Conservation (phyloP, 2,888 invertebrate genomes). For the Frankliniella fusca region DNA sequence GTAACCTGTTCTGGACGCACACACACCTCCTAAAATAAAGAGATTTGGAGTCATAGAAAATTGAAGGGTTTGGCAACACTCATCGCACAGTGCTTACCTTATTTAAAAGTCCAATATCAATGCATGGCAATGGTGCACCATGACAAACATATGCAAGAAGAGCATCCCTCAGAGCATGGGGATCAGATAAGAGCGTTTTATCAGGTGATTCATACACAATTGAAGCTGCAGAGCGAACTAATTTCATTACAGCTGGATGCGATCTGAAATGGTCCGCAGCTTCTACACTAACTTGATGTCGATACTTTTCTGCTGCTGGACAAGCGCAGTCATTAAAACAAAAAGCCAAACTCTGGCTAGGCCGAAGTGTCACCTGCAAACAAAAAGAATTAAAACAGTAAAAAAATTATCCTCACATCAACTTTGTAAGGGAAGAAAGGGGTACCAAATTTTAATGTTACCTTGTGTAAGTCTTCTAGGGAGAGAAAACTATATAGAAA, state of each 20-base stretch:
- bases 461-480: constrained; percentile 55
- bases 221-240: constrained; percentile 62
- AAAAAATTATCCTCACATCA: not conserved
- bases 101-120: constrained; percentile 47
- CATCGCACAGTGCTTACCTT: not conserved
- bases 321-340: constrained; percentile 85
- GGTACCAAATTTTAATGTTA: not conserved
- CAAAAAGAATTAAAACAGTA: not conserved
- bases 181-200: constrained; percentile 58
- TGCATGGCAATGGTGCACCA: constrained; percentile 72
- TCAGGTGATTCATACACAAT: constrained; percentile 64
- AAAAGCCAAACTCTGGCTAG: constrained; percentile 76
- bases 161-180: constrained; percentile 72
- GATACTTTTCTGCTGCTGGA: constrained; percentile 60
- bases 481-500: constrained; percentile 69
- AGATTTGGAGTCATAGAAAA: not conserved
- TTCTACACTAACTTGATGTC: constrained; percentile 50
- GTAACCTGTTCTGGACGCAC: constrained; percentile 69
- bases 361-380: constrained; percentile 58
- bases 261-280: constrained; percentile 62
- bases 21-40: constrained; percentile 48
- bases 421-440: not conserved
- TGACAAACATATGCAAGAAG: constrained; percentile 82
- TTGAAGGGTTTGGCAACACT: not conserved
- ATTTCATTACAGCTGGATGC: constrained; percentile 68